Base-by-base conservation (phyloP, 2,113 vertebrate genomes). In the Dicerorhinus sumatrensis region DNA sequence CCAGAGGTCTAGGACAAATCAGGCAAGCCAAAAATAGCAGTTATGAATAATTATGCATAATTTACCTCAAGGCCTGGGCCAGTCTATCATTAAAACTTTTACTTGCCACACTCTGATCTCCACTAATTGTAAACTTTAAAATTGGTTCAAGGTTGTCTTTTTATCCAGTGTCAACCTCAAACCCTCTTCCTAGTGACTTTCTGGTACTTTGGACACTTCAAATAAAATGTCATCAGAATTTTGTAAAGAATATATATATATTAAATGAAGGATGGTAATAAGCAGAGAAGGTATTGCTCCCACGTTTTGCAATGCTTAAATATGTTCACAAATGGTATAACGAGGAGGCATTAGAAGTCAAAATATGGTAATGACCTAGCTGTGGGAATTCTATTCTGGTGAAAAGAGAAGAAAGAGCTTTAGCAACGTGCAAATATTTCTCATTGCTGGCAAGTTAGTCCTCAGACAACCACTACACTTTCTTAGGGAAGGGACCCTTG, bases 41-140 rank as follows among this genome's bases (percentile, higher is more conserved):
- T 99, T 99, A 99, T 99, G 99, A 99, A 99, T 99, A 99, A 99
- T 99, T 99, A 99, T 99, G 99, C 98, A 99, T 99, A 99, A 99
- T 99, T 99, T 99, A 99, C 99, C 99, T 99, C 99, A 99, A 99
- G 99, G 99, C 98, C 99, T 99, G 98, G 98, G 98, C 99, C 98
- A 98, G 97, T 98, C 98, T 98, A 98, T 98, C 98, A 99, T 98
- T 99, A 98, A 98, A 98, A 99, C 97, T 98, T 98, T 98, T 98
- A 97, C 97, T 99, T 98, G 98, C 98, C 98, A 98, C 98, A 98
- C 98, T 98, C 98, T 98, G 98, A 98, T 98, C 98, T 97, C 36
- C 5, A 89, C 93, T 98, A 98, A 98, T 98, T 98, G 94, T 51
- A 96, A 98, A 98, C 96, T 98, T 98, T 6, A 98, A 98, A 99